Evolutionary conservation across 1,140 invertebrate genomes (phyloP), one percentile per base, ranked within the genome.

Genomic region (Calliphora vicina): DNA sequence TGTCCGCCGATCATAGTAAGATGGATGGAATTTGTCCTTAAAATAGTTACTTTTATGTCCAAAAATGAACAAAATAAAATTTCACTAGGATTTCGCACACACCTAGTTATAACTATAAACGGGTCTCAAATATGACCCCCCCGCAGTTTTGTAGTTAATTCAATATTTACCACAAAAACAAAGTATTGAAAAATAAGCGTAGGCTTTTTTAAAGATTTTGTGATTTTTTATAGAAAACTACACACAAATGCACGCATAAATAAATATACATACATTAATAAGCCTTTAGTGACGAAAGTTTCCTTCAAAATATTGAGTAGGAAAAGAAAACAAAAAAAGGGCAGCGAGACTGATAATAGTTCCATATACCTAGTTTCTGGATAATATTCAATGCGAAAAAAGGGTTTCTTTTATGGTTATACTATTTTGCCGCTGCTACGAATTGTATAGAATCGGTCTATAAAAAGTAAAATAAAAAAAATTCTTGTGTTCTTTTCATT

Each of bases 271-370:
- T 5, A 23, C n/a, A 67, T 67, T 67, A 67, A 67, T 67, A 67
- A 67, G 20, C n/a, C 61, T 67, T 23, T 67, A 67, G 61, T 67
- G 61, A 67, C 61, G 61, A 67, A 67, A 67, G 61, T 67, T 67
- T 67, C 17, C 61, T 67, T 67, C 17, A 67, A 67, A 67, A 67
- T 67, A 23, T 67, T 67, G 61, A 25, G 61, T 20, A 23, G 23
- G 61, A 25, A 67, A 57, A 67, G n/a, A 23, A n/a, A 57, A 13
- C 15, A 67, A 67, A 67, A 67, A 23, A 67, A 57, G 13, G 4
- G 15, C 45, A 57, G 17, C 17, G 12, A 57, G 50, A 6, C 6
- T 20, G n/a, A 67, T 23, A 67, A 67, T 23, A 67, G 61, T 67
- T 67, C 61, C 61, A 67, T 67, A 67, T 67, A 67, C 61, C 61